Evolutionary conservation across 1,140 invertebrate species (phyloP).

Genomic region (Ooceraea biroi): DNA sequence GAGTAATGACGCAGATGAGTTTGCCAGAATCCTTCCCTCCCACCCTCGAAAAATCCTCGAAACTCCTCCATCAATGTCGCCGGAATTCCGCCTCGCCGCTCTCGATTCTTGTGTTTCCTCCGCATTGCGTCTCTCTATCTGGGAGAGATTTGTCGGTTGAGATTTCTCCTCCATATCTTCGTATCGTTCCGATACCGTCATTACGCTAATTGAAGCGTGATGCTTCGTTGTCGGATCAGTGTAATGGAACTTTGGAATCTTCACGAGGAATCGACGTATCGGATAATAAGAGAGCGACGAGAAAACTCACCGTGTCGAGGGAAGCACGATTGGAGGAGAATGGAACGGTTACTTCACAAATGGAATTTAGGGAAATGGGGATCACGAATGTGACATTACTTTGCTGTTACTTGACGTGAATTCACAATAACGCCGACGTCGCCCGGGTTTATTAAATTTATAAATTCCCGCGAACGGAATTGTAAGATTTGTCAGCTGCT

Average conservation of each 20-base stretch:
- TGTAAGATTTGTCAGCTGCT: not conserved
- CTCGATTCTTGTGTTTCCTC: conserved; percentile 26
- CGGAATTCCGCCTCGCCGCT: conserved; percentile 20
- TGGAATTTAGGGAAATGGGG: not conserved
- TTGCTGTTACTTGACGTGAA: not conserved
- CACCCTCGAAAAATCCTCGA: not conserved
- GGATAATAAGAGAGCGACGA: conserved; percentile 6
- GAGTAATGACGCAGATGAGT: conserved; percentile 3
- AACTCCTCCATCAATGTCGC: conserved; percentile 31
- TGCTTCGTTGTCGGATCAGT: not conserved
- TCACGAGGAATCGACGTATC: not conserved
- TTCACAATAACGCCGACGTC: not conserved
- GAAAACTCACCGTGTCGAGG: not conserved
- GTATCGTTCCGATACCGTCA: conserved; percentile 4
- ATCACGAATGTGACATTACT: not conserved
- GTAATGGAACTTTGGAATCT: conserved; percentile 15
- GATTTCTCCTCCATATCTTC: conserved; percentile 19
- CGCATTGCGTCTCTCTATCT: not conserved
- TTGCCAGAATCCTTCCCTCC: not conserved
- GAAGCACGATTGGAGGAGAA: not conserved
- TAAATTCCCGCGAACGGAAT: not conserved
- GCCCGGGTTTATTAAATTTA: not conserved
- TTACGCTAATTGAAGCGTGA: conserved; percentile 41
- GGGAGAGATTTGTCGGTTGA: conserved; percentile 14
- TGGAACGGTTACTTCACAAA: not conserved